phyloP scores from a whole-genome alignment of 2,113 vertebrate species.

The Saguinus imperator region DNA sequence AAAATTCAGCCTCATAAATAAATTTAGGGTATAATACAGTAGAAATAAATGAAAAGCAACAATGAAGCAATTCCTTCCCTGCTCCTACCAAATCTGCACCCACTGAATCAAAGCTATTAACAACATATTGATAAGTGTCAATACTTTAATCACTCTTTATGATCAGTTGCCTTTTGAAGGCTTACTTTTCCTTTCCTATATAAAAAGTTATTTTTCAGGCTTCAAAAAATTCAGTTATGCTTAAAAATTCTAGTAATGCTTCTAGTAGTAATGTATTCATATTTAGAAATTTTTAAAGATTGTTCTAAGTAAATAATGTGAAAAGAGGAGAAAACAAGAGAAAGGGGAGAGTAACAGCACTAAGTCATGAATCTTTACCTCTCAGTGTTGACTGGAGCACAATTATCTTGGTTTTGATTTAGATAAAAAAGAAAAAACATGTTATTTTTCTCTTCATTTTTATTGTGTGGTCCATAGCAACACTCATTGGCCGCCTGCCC shows the following conservation, averaged over 20 bases:
- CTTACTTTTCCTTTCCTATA: neutral
- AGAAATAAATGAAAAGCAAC: neutral
- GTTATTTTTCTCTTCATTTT: neutral
- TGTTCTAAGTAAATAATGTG: too few relatives aligned
- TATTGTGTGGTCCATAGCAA: too few relatives aligned
- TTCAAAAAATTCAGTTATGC: neutral
- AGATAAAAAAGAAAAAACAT: neutral
- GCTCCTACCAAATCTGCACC: too few relatives aligned
- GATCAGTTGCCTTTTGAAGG: neutral
- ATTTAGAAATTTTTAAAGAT: neutral
- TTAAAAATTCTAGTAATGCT: neutral
- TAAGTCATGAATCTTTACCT: neutral
- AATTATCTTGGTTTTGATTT: neutral
- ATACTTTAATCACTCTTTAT: too few relatives aligned
- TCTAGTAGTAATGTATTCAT: rapidly evolving
- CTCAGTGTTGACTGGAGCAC: neutral
- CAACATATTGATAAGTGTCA: too few relatives aligned
- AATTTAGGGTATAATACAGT: neutral
- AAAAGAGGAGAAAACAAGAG: neutral
- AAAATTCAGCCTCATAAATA: neutral
- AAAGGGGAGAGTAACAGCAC: rapidly evolving
- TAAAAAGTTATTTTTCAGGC: neutral
- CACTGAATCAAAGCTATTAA: too few relatives aligned
- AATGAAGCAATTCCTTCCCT: rapidly evolving
- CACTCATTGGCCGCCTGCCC: neutral